A percentile compares a stretch with the other conserved stretches of the same genome.
phyloP scores from a whole-genome alignment of 2,888 invertebrate genomes.

The Sinodicranocentrus sp. region DNA sequence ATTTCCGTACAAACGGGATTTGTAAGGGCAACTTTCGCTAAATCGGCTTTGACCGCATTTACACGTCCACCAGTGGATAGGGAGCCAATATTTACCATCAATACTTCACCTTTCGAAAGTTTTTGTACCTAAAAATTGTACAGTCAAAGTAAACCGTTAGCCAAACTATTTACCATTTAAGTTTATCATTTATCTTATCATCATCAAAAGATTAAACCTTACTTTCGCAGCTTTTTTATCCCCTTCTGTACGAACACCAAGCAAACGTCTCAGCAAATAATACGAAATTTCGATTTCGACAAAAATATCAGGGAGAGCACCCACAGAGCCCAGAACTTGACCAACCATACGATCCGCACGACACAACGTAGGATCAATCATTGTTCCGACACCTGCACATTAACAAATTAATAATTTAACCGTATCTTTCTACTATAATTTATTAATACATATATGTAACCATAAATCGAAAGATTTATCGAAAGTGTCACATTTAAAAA shows the following conservation, averaged over 20 bases:
- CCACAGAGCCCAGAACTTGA: constrained; percentile 97
- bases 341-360: constrained; percentile 99
- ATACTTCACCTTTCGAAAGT: constrained; percentile 91
- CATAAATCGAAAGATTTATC: not conserved
- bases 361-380: constrained; percentile 99
- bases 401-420: too few species aligned
- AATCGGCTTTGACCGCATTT: constrained; percentile 95
- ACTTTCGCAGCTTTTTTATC: constrained; percentile 99
- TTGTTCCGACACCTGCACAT: constrained; percentile 92
- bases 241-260: constrained; percentile 98
- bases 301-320: constrained; percentile 97
- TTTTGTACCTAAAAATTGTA: constrained; percentile 90
- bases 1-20: constrained; percentile 99
- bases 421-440: too few species aligned
- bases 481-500: not conserved
- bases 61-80: constrained; percentile 98
- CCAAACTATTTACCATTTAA: too few species aligned
- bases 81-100: constrained; percentile 99
- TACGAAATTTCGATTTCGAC: constrained; percentile 99
- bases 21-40: constrained; percentile 97
- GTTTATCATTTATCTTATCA: not conserved
- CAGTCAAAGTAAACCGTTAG: too few species aligned
- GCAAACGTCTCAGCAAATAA: constrained; percentile 94
- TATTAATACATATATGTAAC: too few species aligned
- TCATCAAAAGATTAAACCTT: constrained; percentile 24